Conservation (phyloP, 2,888 invertebrate genomes). For the Scelioninae gen. 1 region DNA sequence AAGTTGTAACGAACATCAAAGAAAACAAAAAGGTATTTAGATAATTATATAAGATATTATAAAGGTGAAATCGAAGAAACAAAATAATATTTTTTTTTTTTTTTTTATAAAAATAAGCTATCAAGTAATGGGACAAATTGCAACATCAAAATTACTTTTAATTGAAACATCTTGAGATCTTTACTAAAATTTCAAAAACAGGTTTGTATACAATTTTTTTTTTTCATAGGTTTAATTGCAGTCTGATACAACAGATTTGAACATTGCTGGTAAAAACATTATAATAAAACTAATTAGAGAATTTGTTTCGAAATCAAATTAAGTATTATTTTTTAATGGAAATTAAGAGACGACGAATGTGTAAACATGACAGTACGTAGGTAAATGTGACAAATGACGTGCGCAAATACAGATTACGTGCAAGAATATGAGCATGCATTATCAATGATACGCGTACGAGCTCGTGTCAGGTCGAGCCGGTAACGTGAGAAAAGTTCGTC, state of each 20-base stretch:
- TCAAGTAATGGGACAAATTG: too few species aligned
- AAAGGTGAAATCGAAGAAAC: too few species aligned
- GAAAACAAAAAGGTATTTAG: too few species aligned
- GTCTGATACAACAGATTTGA: not conserved
- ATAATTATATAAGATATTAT: too few species aligned
- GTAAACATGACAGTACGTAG: conserved; percentile 32
- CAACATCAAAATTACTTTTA: too few species aligned
- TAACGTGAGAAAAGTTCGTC: conserved; percentile 54
- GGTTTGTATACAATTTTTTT: not conserved
- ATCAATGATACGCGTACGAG: conserved; percentile 59
- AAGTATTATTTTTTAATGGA: conserved; percentile 9
- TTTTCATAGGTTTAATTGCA: too few species aligned
- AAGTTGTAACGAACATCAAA: too few species aligned
- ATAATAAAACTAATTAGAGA: not conserved
- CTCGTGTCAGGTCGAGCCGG: conserved; percentile 46
- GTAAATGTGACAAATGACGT: conserved; percentile 56
- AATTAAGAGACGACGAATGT: conserved; percentile 28
- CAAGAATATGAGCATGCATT: conserved; percentile 54
- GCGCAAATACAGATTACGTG: conserved; percentile 66
- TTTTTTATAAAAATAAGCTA: too few species aligned
- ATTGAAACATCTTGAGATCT: too few species aligned
- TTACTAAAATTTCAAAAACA: too few species aligned
- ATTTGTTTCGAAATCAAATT: not conserved
- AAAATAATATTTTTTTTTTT: too few species aligned
- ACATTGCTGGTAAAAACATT: not conserved